Evolutionary conservation across 2,113 vertebrate species (phyloP), one percentile per base, ranked within the genome.

Genomic region (Protobothrops flavoviridis): DNA sequence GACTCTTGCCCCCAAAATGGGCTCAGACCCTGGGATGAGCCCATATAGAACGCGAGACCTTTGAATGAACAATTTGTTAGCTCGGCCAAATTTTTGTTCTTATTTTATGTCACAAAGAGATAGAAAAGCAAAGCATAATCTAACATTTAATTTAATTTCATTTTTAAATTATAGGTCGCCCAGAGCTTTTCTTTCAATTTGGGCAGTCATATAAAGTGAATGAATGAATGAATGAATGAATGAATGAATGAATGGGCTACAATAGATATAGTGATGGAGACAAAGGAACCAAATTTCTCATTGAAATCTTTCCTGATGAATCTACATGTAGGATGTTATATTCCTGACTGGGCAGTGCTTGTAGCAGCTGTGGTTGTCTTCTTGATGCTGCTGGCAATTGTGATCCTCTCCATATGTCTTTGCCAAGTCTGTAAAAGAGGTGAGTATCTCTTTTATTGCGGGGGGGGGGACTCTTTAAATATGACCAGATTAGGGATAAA

Each of bases 261-360:
- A 17, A 39, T 48, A 29, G 23, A 50, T 8, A 48, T 17, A 21
- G 15, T 24, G 0, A 23, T 45, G 7, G 53, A 26, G 20, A 48
- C 48, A n/a, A 48, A 87, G 20, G 69, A 33, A 21, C 85, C 50
- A 57, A 20, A 6, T 29, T 11, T 2, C 45, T 33, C 21, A 52
- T 0, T 90, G 45, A 93, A 12, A n/a, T 23, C 21, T 43, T 90
- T 64, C 20, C 48, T 61, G 29, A 15, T 21, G 1, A 8, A 26
- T 69, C 86, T 92, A 15, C 1, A 59, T 91, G 9, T 56, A 87
- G 91, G 0, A 4, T 21, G 5, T 3, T 0, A 0, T 2, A 7
- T 89, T 24, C 7, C 86, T 17, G 0, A 1, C 0, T 52, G 17
- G 64, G 5, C 3, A 64, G 0, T 89, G 1, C 0, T 12, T 1